Base-by-base conservation (phyloP, 2,113 vertebrate species). In the Myodes glareolus region DNA sequence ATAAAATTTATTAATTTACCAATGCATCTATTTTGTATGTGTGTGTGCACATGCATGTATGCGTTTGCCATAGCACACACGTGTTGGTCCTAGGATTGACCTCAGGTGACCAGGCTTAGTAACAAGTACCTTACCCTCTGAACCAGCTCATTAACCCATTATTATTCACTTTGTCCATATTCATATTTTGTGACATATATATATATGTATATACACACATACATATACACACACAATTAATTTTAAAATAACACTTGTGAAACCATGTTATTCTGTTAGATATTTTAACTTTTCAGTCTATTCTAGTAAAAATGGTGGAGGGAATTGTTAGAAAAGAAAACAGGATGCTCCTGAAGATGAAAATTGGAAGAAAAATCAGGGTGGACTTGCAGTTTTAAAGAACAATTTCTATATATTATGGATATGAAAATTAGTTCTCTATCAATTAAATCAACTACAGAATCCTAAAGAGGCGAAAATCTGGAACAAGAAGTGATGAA, bases 401-500 rank as follows among this genome's bases (percentile, higher is more conserved):
- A 31, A 27, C 0, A 31, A 80, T 21, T 67, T 86, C 55, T 68
- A 80, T 7, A n/a, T 80, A 93, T 58, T 77, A 76, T 75, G 42
- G 16, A 31, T 50, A 61, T 80, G 14, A 13, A 88, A 82, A 4
- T 21, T 75, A 85, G 50, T 63, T 67, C 14, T 94, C 70, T 70
- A 85, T 2, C 39, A 68, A 92, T 82, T 82, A 95, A 96, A 27
- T 92, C 87, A 97, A 52, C 27, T 12, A 52, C 2, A 72, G 13
- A 84, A 97, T 81, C 90, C 0, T 16, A 88, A 92, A 94, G 31
- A 92, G 68, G 61, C 52, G 63, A 94, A 84, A 50, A n/a, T 93
- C 73, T 76, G 33, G 80, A 85, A 68, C 12, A 90, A 47, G 11
- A 19, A 68, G 55, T 86, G 68, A 90, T 93, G 55, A 52, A 95